These are phyloP conservation scores for Diabrotica undecimpunctata DNA, from an alignment of 1,140 invertebrate species.

Conservation along the genomic window DNA sequence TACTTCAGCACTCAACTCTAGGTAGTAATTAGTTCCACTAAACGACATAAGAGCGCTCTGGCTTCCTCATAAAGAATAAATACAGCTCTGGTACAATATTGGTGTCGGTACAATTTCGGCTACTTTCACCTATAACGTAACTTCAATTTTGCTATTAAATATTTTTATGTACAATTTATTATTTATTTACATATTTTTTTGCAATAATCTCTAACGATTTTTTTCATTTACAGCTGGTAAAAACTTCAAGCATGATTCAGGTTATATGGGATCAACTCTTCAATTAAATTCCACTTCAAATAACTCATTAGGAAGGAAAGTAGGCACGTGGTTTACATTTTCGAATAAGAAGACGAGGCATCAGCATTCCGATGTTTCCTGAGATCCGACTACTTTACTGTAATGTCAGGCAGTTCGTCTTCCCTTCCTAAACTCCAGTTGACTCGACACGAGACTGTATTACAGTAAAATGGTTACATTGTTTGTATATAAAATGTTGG, in stretches of 20 bases:
- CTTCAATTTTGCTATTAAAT: too few species aligned
- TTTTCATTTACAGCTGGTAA: slow-evolving; percentile 46
- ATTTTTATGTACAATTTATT: too few species aligned
- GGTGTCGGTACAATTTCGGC: too few species aligned
- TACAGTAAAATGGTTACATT: slow-evolving; percentile 14
- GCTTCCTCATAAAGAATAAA: too few species aligned
- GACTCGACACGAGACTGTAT: slow-evolving; percentile 7
- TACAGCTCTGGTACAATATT: too few species aligned
- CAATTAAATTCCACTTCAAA: slow-evolving; percentile 42
- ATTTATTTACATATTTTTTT: too few species aligned
- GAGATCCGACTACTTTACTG: slow-evolving; percentile 53
- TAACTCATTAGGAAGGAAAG: slow-evolving; percentile 53
- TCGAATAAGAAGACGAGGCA: slow-evolving; percentile 54
- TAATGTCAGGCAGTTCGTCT: slow-evolving; percentile 22
- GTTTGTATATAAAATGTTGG: slow-evolving; percentile 8
- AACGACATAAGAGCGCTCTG: too few species aligned
- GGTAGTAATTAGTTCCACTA: too few species aligned
- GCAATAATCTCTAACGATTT: too few species aligned
- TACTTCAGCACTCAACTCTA: too few species aligned
- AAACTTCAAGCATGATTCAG: slow-evolving; percentile 51
- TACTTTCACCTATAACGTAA: too few species aligned
- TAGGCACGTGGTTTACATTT: slow-evolving; percentile 60
- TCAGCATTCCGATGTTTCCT: slow-evolving; percentile 49
- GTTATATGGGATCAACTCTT: slow-evolving; percentile 50
- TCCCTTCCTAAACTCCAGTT: background rate